Evolutionary conservation across 64 coral and sea anemone species (phyloP).

Genomic region (Montipora capricornis): DNA sequence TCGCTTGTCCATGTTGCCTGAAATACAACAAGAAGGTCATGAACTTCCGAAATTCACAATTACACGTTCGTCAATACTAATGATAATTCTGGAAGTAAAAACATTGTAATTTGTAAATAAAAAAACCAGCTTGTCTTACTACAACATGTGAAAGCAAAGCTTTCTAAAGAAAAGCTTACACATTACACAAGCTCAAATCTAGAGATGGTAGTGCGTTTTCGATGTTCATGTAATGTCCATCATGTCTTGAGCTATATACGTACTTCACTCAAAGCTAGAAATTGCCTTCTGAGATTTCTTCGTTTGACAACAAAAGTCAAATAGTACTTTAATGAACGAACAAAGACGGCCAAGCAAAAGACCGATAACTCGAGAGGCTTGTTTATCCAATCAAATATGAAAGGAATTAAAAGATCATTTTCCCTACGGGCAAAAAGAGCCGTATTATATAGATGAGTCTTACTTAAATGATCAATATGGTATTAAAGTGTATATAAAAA

Average conservation of each 20-base stretch:
- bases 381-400: not conserved
- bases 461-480: not conserved
- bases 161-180: not conserved
- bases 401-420: not conserved
- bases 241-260: not conserved
- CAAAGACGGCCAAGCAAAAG: not conserved
- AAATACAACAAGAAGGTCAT: not conserved
- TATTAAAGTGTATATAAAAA: not conserved
- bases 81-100: no score
- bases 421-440: not conserved
- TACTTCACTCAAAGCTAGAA: not conserved
- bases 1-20: slow-evolving; percentile 76
- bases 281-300: not conserved
- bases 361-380: not conserved
- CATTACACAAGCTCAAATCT: not conserved
- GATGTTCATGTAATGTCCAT: not conserved
- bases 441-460: not conserved
- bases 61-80: no score
- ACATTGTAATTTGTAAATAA: not conserved
- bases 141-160: not conserved
- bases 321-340: not conserved
- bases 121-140: not conserved
- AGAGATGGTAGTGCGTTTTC: not conserved
- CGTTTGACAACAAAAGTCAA: not conserved
- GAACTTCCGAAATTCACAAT: not conserved